Evolutionary conservation across 2,888 invertebrate species (phyloP).

Genomic region (Lagria hirta): DNA sequence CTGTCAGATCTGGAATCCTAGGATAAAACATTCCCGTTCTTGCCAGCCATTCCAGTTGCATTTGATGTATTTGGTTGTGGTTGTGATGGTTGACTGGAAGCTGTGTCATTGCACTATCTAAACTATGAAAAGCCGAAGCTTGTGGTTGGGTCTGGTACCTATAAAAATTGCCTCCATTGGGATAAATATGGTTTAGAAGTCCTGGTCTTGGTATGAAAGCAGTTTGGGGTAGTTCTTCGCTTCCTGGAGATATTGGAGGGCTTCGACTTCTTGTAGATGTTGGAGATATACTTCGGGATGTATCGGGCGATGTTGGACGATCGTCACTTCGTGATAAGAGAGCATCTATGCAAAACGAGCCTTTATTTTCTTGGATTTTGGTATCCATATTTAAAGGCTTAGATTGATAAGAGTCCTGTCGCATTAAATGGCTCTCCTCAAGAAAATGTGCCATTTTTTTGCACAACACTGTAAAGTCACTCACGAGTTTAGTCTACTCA

Average conservation of each 20-base stretch:
- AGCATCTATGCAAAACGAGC: conserved; percentile 90
- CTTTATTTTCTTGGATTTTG: conserved; percentile 52
- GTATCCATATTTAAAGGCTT: conserved; percentile 50
- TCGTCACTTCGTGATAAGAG: conserved; percentile 63
- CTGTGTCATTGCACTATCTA: conserved; percentile 56
- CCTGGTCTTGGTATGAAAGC: conserved; percentile 64
- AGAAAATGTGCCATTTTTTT: conserved; percentile 47
- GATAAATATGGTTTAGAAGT: conserved; percentile 56
- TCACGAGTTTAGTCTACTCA: not conserved
- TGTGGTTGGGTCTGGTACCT: conserved; percentile 54
- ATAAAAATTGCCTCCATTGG: conserved; percentile 46
- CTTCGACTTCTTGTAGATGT: conserved; percentile 67
- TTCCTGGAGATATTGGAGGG: conserved; percentile 84
- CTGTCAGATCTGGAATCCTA: conserved; percentile 80
- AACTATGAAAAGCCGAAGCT: conserved; percentile 59
- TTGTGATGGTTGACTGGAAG: conserved; percentile 51
- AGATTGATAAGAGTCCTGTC: conserved; percentile 32
- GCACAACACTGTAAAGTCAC: not conserved
- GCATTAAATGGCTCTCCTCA: conserved; percentile 41
- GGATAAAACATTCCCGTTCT: conserved; percentile 92
- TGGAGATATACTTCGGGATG: conserved; percentile 51
- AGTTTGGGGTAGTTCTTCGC: conserved; percentile 66
- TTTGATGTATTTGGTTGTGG: conserved; percentile 68
- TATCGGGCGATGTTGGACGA: conserved; percentile 41
- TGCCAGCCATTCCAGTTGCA: conserved; percentile 88